Base-by-base conservation (phyloP, 2,888 invertebrate genomes). In the Euzetes globulus region DNA sequence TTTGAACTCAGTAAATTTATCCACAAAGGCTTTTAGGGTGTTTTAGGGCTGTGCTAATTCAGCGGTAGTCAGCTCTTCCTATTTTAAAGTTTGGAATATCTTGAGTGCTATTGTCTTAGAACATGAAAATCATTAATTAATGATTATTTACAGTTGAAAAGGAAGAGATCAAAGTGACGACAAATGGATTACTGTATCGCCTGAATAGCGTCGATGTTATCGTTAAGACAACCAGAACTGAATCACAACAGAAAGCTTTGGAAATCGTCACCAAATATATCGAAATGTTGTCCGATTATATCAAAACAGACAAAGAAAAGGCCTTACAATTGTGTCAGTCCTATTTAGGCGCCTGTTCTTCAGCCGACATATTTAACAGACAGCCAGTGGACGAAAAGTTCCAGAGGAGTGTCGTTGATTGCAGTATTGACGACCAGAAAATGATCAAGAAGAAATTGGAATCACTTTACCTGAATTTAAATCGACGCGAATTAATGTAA, bases 351-450 rank as follows among this genome's bases (percentile, higher is more conserved):
- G 82, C 84, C 19, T 83, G 83, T 78, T 77, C 81, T 17, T 80
- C 84, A 13, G 84, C 84, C 37, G 33, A 55, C 15, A 72, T 19
- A 13, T 29, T 50, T 9, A 50, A 55, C 7, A 6, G 22, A 6
- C 81, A 82, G 4, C 81, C 81, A 4, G 80, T 83, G 65, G 82
- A 84, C 77, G 80, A 81, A 58, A 79, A 80, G 52, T 84, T 83
- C 77, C 82, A 82, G 76, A 79, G 79, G 19, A 78, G 79, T 55
- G 76, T 83, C n/a, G 80, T 84, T 63, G 82, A 81, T 22, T 83
- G 84, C 78, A 82, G 83, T 7, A 81, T 82, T 11, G 84, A 84
- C 76, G 84, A 84, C 78, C 84, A 84, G 78, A 84, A 84, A 79
- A 79, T 80, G 70, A 79, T 78, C 71, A 78, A 80, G 65, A 79